Conservation (phyloP, 2,113 vertebrate species). For the Mesoclemmys tuberculata region DNA sequence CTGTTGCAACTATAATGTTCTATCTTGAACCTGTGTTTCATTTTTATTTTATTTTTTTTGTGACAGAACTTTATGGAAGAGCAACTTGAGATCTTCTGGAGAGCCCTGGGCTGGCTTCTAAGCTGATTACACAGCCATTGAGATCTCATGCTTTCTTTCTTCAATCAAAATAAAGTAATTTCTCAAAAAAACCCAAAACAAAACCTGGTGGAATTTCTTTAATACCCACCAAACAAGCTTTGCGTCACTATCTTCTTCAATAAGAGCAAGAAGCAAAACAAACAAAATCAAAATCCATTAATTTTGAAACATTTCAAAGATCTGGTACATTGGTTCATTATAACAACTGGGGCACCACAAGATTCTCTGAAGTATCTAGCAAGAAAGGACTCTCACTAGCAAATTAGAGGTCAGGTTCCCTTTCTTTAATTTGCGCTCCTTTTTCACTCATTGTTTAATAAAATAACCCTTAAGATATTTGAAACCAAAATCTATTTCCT, state of each 20-base stretch:
- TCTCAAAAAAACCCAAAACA: background rate
- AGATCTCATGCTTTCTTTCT: background rate
- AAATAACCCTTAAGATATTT: background rate
- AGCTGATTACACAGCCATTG: background rate
- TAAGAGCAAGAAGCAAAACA: rapidly evolving
- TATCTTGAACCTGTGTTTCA: background rate
- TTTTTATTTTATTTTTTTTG: background rate
- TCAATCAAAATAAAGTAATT: rapidly evolving
- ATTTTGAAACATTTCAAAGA: background rate
- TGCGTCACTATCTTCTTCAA: background rate
- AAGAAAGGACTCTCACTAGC: background rate
- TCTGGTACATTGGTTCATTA: background rate
- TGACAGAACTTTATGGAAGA: background rate
- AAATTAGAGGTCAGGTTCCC: background rate
- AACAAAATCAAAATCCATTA: rapidly evolving
- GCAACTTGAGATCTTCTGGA: background rate
- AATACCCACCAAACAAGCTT: background rate
- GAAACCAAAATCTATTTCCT: background rate
- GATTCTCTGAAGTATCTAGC: background rate
- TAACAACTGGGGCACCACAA: background rate
- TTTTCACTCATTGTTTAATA: background rate
- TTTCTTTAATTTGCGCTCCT: background rate
- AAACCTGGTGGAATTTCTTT: background rate
- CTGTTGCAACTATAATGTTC: background rate
- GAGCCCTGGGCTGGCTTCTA: background rate